Percentiles rank a stretch among this genome's conserved stretches.
These are phyloP conservation scores for Malurus elegans DNA, from an alignment of 2,113 vertebrate species.

Conservation along the genomic window DNA sequence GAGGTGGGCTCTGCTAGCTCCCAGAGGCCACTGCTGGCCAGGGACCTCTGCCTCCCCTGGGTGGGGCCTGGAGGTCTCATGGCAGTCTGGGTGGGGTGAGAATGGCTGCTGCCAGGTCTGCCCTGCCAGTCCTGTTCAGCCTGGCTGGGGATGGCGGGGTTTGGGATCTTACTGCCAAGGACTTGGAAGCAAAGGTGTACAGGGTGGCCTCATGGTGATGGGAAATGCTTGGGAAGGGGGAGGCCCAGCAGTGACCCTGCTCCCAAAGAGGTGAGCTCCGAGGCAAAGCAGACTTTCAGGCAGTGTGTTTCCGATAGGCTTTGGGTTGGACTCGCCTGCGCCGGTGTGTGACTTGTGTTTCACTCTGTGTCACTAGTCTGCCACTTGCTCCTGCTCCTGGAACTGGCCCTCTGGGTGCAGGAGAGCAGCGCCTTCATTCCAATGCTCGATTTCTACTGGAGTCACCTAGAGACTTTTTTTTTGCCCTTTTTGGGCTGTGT, in stretches of 20 bases:
- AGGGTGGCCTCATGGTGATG: rapidly evolving
- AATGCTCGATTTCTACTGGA: neutral
- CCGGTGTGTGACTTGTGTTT: neutral
- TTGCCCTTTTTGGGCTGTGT: constrained; percentile 22
- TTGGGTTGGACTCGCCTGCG: neutral
- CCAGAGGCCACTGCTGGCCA: neutral
- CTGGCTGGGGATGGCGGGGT: rapidly evolving
- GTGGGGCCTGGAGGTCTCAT: neutral
- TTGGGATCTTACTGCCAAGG: neutral
- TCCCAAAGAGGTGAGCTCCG: neutral
- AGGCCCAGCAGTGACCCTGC: neutral
- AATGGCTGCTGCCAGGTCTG: neutral
- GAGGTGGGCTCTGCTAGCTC: neutral
- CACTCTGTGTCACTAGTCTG: neutral
- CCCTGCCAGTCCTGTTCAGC: neutral
- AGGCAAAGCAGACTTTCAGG: neutral
- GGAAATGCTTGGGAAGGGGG: neutral
- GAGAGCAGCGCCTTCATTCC: neutral
- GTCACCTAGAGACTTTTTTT: constrained; percentile 7
- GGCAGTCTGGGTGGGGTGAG: neutral
- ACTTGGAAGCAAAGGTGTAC: neutral
- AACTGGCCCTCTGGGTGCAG: neutral
- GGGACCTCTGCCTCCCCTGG: neutral
- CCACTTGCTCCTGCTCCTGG: neutral
- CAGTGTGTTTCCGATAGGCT: rapidly evolving